A percentile compares a stretch with the other conserved stretches of the same genome.
These are phyloP conservation scores for Gymnoscopelus braueri DNA, from an alignment of 2,797 vertebrate species.

Conservation along the genomic window DNA sequence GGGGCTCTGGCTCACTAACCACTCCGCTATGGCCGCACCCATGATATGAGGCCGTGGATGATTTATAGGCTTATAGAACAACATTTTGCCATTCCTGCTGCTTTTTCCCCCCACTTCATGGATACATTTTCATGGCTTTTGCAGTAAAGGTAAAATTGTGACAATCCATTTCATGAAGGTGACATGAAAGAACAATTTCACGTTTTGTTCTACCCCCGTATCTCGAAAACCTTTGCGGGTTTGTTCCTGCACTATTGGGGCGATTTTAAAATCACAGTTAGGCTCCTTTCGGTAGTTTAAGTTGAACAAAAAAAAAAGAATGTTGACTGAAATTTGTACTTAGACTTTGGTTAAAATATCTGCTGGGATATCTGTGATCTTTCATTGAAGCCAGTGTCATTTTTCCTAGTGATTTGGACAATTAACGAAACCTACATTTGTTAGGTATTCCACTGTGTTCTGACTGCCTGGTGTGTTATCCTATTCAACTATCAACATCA, in stretches of 20 bases:
- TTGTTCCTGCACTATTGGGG: background rate
- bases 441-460: background rate
- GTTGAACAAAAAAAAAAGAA: background rate
- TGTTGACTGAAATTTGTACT: background rate
- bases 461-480: background rate
- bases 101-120: too few species aligned
- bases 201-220: too few species aligned
- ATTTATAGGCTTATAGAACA: too few species aligned
- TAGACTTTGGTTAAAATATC: background rate
- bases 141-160: too few species aligned
- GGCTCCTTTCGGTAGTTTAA: background rate
- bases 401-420: constrained; percentile 1
- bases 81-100: too few species aligned
- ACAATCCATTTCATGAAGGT: too few species aligned
- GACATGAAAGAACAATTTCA: too few species aligned
- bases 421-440: background rate
- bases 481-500: background rate
- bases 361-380: constrained; percentile 9
- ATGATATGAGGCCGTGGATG: too few species aligned
- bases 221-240: too few species aligned
- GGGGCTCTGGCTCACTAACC: too few species aligned
- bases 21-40: too few species aligned
- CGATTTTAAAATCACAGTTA: constrained; percentile 16
- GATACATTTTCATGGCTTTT: too few species aligned
- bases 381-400: constrained; percentile 1